phyloP scores from a whole-genome alignment of 2,888 invertebrate genomes.

The Dryomyza anilis region DNA sequence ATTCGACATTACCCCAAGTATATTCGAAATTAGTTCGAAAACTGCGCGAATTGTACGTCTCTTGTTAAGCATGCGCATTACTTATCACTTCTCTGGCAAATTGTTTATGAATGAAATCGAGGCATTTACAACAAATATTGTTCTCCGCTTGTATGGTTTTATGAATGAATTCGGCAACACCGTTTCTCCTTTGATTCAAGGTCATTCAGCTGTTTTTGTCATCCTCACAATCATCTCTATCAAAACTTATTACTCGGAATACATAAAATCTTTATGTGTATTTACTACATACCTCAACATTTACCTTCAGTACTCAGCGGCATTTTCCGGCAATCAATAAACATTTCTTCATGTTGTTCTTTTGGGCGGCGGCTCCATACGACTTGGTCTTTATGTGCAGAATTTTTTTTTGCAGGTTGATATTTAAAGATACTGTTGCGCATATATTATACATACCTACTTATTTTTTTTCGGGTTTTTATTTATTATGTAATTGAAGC shows the following conservation, averaged over 20 bases:
- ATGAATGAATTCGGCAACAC: conserved; percentile 13
- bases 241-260: too few species aligned
- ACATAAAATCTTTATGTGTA: too few species aligned
- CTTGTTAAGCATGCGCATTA: background rate
- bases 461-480: background rate
- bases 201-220: conserved; percentile 1
- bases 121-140: too few species aligned
- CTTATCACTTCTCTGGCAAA: too few species aligned
- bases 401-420: background rate
- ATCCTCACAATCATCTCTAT: too few species aligned
- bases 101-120: conserved; percentile 1
- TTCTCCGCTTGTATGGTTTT: too few species aligned
- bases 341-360: conserved; percentile 8
- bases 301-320: too few species aligned
- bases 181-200: conserved; percentile 26
- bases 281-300: too few species aligned
- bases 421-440: background rate
- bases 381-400: background rate
- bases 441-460: background rate
- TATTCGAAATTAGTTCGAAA: background rate
- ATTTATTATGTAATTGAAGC: background rate
- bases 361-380: conserved; percentile 27
- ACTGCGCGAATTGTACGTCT: conserved; percentile 1
- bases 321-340: conserved; percentile 21
- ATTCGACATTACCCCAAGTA: conserved; percentile 14